These are phyloP conservation scores for Paratilapia polleni DNA, from an alignment of 2,113 vertebrate genomes.

Conservation along the genomic window DNA sequence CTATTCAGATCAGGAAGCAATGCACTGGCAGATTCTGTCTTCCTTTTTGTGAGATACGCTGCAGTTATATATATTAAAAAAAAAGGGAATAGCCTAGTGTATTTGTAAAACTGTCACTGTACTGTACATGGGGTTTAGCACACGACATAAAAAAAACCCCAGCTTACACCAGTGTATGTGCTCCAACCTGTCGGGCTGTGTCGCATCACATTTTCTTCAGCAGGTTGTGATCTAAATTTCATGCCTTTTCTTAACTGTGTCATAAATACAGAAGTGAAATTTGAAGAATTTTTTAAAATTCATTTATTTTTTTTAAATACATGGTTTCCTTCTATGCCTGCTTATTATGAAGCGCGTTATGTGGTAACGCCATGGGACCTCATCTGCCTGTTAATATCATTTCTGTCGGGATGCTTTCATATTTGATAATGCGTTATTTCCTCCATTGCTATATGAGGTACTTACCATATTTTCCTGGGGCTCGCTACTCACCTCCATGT, in stretches of 20 bases:
- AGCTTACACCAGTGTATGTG: neutral
- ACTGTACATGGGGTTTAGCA: neutral
- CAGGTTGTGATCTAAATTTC: neutral
- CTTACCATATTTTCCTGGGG: neutral
- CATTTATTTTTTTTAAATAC: neutral
- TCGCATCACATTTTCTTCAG: neutral
- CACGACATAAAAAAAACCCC: neutral
- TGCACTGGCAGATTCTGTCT: neutral
- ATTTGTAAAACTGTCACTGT: neutral
- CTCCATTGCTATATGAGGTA: neutral
- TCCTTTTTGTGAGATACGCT: neutral
- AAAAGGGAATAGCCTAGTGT: neutral
- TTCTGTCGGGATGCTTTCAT: constrained; percentile 11
- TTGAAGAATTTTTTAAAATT: neutral
- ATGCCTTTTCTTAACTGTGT: neutral
- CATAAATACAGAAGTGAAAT: neutral
- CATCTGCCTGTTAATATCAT: neutral
- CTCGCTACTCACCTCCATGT: constrained; percentile 84
- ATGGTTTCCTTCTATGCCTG: too few species aligned
- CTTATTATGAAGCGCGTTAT: neutral
- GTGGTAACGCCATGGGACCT: neutral
- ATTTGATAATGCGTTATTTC: neutral
- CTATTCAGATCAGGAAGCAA: neutral
- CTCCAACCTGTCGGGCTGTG: neutral
- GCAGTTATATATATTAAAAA: neutral